Base-by-base conservation (phyloP, 1,140 invertebrate genomes). In the Oedothorax gibbosus region DNA sequence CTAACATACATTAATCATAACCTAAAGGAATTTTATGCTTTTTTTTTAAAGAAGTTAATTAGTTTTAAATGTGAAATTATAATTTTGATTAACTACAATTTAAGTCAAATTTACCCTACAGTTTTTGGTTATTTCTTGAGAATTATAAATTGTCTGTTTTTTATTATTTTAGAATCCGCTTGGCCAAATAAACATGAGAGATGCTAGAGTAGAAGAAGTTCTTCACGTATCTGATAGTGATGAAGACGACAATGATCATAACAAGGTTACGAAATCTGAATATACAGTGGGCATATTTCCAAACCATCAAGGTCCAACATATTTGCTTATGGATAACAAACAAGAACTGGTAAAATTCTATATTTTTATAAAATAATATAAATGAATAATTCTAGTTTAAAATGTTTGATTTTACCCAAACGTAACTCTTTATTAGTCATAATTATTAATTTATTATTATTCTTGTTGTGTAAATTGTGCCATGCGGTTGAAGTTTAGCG, bases 181-280 rank as follows among this genome's bases (percentile, higher is more conserved):
- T 62, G 96, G 97, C 0, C 97, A 98, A 92, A 97, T 98, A 85
- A 97, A 98, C 89, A 97, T 98, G 95, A 92, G 96, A 50, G 96
- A 98, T 91, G 95, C 96, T 0, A 92, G 96, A 73, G 96, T 98
- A 0, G 96, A 98, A 90, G 96, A 98, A 89, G 95, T 99, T 0
- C 96, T 98, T 87, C 95, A 96, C 88, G 93, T 96, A 0, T 96
- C 95, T 0, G 97, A 98, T 88, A 97, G 96, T 0, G 97, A 97
- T 88, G 95, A 95, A 5, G 96, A 90, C 50, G 88, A 89, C 56
- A 81, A 87, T 49, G 88, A 89, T 62, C 85, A 87, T 20, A 77
- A 77, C 53, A 71, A 75, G 11, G 21, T 77, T 20, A 65, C 56
- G 21, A 73, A 83, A 69, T 92, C 93, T 14, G 92, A 94, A 81